These are phyloP conservation scores for Tragelaphus scriptus DNA, from an alignment of 2,113 vertebrate genomes.

Conservation along the genomic window DNA sequence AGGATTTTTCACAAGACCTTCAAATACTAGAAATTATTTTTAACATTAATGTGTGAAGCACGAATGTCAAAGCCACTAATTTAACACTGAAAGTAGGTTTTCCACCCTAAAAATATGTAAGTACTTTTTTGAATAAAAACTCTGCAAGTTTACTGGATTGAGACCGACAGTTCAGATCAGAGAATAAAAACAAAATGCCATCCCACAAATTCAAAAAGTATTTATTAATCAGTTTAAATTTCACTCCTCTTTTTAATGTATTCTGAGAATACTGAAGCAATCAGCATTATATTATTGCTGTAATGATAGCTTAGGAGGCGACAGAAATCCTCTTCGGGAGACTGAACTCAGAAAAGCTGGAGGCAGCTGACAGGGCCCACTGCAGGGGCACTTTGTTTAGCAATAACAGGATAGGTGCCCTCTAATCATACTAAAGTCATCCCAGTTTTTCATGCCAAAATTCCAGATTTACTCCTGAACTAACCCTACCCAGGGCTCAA, in stretches of 20 bases:
- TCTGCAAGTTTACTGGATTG: neutral
- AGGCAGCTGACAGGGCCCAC: neutral
- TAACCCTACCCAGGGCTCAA: neutral
- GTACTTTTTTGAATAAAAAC: neutral
- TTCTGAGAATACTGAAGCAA: conserved; percentile 48
- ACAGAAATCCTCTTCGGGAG: conserved; percentile 28
- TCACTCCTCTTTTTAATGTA: conserved; percentile 53
- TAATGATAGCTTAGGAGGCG: conserved; percentile 34
- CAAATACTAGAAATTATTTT: neutral
- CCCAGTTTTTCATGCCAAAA: conserved; percentile 12
- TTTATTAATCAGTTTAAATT: conserved; percentile 54
- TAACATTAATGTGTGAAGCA: neutral
- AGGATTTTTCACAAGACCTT: neutral
- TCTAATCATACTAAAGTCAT: conserved; percentile 33
- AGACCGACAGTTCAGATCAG: conserved; percentile 24
- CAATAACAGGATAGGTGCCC: conserved; percentile 19
- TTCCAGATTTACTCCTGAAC: conserved; percentile 53
- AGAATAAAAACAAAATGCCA: conserved; percentile 54
- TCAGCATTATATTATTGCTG: conserved; percentile 45
- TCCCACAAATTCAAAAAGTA: neutral
- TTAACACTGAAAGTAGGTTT: neutral
- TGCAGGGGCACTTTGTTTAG: conserved; percentile 20
- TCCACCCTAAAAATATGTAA: neutral
- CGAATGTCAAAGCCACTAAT: neutral
- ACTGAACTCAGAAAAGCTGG: conserved; percentile 41